phyloP scores from a whole-genome alignment of 92 coral and sea anemone species.

The Virgularia gustaviana region DNA sequence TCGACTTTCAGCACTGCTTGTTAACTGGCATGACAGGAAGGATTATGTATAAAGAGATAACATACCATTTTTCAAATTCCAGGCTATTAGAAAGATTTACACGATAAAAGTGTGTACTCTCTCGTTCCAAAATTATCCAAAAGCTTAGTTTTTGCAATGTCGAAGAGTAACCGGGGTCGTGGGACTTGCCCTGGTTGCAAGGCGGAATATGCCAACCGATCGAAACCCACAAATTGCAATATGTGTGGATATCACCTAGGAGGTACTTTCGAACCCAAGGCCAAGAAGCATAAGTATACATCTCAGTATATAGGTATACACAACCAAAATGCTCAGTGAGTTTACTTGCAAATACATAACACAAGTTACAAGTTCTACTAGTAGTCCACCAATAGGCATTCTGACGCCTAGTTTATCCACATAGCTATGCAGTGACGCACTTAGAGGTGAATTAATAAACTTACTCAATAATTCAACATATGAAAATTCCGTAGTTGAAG shows the following conservation, averaged over 20 bases:
- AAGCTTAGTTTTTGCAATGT: too few species aligned
- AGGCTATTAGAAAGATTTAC: too few species aligned
- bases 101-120: too few species aligned
- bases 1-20: too few species aligned
- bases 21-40: too few species aligned
- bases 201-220: conserved; percentile 36
- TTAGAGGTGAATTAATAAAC: not conserved
- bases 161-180: conserved; percentile 42
- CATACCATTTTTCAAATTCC: too few species aligned
- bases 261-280: conserved; percentile 39
- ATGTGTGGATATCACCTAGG: conserved; percentile 34
- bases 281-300: not conserved
- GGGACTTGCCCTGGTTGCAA: conserved; percentile 41
- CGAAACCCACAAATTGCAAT: conserved; percentile 31
- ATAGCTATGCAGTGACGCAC: conserved; percentile 32
- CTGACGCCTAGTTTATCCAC: conserved; percentile 18
- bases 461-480: not conserved
- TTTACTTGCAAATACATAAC: conserved; percentile 26
- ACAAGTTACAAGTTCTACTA: conserved; percentile 1
- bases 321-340: too few species aligned
- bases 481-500: conserved; percentile 14
- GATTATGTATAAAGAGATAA: too few species aligned
- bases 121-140: too few species aligned
- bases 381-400: conserved; percentile 9
- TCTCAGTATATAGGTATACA: conserved; percentile 21